A percentile compares a stretch with the other conserved stretches of the same genome.
phyloP scores from a whole-genome alignment of 2,888 invertebrate species.

The Hydriomena furcata region DNA sequence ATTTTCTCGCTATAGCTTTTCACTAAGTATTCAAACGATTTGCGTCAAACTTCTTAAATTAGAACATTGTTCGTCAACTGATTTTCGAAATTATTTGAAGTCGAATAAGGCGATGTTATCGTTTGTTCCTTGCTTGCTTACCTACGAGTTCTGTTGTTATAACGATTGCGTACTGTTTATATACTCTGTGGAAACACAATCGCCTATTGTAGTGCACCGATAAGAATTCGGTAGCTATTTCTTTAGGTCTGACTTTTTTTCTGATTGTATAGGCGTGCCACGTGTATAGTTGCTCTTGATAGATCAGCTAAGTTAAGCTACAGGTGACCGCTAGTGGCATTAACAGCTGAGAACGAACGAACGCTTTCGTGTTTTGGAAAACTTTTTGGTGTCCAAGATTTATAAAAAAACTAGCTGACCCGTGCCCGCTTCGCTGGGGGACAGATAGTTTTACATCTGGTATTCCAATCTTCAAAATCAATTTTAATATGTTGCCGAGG shows the following conservation, averaged over 20 bases:
- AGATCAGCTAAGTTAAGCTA: too few species aligned
- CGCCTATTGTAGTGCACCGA: constrained; percentile 63
- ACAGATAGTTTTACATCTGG: too few species aligned
- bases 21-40: neutral
- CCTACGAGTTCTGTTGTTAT: constrained; percentile 48
- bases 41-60: neutral
- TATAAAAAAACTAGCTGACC: too few species aligned
- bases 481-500: too few species aligned
- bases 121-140: constrained; percentile 24
- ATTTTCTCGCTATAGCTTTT: constrained; percentile 23
- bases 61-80: constrained; percentile 11
- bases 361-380: too few species aligned
- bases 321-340: too few species aligned
- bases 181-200: constrained; percentile 68
- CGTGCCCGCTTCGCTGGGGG: too few species aligned
- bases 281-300: too few species aligned
- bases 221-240: constrained; percentile 46
- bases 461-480: too few species aligned
- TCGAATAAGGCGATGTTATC: constrained; percentile 42
- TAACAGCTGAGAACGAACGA: too few species aligned
- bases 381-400: too few species aligned
- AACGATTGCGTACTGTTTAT: constrained; percentile 58
- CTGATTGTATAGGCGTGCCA: constrained; percentile 9
- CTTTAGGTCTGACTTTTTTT: neutral
- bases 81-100: constrained; percentile 29